phyloP scores from a whole-genome alignment of 2,113 vertebrate species.

The Thalassoma bifasciatum region DNA sequence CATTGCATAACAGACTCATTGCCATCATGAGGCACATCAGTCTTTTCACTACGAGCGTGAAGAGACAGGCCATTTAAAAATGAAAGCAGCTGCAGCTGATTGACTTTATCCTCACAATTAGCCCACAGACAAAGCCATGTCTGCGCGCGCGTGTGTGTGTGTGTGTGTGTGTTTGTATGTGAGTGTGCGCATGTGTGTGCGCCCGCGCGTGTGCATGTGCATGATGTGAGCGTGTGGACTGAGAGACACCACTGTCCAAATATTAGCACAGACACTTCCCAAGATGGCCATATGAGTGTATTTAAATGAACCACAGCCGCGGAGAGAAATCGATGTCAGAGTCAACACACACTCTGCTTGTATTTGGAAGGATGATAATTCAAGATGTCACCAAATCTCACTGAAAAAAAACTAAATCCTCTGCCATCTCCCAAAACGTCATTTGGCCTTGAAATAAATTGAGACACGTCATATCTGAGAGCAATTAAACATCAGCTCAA shows the following conservation, averaged over 20 bases:
- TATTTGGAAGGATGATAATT: not conserved
- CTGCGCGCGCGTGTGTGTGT: not conserved
- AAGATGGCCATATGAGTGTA: slow-evolving; percentile 47
- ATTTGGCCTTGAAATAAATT: slow-evolving; percentile 21
- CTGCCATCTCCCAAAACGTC: slow-evolving; percentile 8
- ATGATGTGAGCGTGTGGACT: slow-evolving; percentile 9
- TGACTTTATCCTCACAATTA: slow-evolving; percentile 33
- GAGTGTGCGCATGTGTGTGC: slow-evolving; percentile 18
- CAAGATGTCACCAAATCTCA: slow-evolving; percentile 16
- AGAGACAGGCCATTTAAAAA: slow-evolving; percentile 26
- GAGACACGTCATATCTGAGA: not conserved
- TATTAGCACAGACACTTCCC: slow-evolving; percentile 69
- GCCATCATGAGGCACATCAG: slow-evolving; percentile 21
- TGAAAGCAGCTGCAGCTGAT: slow-evolving; percentile 5
- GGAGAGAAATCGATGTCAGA: slow-evolving; percentile 23
- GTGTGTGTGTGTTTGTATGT: not conserved
- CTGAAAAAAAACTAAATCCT: not conserved
- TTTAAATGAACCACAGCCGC: slow-evolving; percentile 45
- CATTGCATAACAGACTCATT: slow-evolving; percentile 59
- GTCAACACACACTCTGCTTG: slow-evolving; percentile 36
- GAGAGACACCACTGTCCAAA: slow-evolving; percentile 60
- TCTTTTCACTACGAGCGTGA: slow-evolving; percentile 13
- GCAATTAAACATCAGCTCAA: slow-evolving; percentile 30
- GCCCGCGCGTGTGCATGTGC: slow-evolving; percentile 2
- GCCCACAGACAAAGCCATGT: slow-evolving; percentile 22